phyloP scores from a whole-genome alignment of 2,888 invertebrate species.

The Leptopilina syphax region DNA sequence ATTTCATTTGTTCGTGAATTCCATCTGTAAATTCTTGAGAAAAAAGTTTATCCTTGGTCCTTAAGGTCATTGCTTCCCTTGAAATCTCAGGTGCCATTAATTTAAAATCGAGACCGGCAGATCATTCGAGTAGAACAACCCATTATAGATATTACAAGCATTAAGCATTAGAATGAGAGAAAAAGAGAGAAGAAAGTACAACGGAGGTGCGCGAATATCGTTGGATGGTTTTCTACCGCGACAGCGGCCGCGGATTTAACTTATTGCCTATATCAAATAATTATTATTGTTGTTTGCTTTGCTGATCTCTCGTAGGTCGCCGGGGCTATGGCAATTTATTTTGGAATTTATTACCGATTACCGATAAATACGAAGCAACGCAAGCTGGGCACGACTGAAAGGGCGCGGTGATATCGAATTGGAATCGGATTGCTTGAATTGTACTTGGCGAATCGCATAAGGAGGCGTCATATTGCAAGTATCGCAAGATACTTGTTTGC shows the following conservation, averaged over 20 bases:
- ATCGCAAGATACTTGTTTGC: conserved; percentile 48
- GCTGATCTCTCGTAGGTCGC: conserved; percentile 61
- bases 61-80: conserved; percentile 65
- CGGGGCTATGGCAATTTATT: conserved; percentile 72
- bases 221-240: conserved; percentile 39
- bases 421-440: conserved; percentile 61
- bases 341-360: conserved; percentile 76
- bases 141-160: conserved; percentile 74
- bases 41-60: conserved; percentile 55
- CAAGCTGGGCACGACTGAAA: conserved; percentile 44
- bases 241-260: conserved; percentile 61
- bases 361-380: conserved; percentile 67
- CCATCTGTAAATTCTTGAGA: conserved; percentile 40
- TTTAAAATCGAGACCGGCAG: conserved; percentile 72
- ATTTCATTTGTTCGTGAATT: not conserved
- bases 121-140: conserved; percentile 76
- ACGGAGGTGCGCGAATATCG: conserved; percentile 49
- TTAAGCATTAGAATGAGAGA: conserved; percentile 47
- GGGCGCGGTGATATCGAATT: conserved; percentile 67
- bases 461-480: conserved; percentile 37
- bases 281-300: conserved; percentile 77
- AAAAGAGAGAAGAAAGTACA: conserved; percentile 47
- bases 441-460: conserved; percentile 18
- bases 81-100: conserved; percentile 76
- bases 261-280: conserved; percentile 75